These are phyloP conservation scores for Nymphalis c-album DNA, from an alignment of 2,888 invertebrate genomes.

Conservation along the genomic window DNA sequence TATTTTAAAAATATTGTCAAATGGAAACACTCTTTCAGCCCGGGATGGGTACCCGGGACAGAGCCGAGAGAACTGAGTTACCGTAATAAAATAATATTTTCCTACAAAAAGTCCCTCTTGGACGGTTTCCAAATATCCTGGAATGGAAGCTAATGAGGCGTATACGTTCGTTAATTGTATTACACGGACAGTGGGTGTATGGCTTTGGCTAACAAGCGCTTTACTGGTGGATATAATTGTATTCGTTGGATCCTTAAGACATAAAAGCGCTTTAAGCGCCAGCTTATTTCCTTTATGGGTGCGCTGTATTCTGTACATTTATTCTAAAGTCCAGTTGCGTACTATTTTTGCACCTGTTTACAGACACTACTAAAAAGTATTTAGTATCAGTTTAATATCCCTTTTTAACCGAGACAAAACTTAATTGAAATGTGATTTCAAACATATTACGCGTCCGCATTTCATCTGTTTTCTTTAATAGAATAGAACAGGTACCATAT, in stretches of 20 bases:
- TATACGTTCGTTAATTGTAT: conserved; percentile 32
- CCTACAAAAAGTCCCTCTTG: conserved; percentile 36
- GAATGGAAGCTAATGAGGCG: conserved; percentile 31
- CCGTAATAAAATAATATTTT: conserved; percentile 38
- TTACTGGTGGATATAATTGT: conserved; percentile 1
- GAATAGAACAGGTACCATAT: too few species aligned
- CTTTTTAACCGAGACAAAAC: too few species aligned
- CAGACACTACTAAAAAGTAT: too few species aligned
- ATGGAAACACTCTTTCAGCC: conserved; percentile 21
- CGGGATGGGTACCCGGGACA: conserved; percentile 9
- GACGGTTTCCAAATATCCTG: conserved; percentile 39
- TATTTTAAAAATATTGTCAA: not conserved
- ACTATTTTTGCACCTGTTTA: too few species aligned
- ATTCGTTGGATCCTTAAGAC: conserved; percentile 12
- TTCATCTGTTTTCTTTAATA: too few species aligned
- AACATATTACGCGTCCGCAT: too few species aligned
- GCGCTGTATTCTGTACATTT: not conserved
- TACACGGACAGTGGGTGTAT: conserved; percentile 10
- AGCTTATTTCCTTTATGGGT: not conserved
- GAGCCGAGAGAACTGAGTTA: conserved; percentile 11
- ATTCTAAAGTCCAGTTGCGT: not conserved
- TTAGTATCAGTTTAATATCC: too few species aligned
- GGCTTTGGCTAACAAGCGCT: conserved; percentile 20
- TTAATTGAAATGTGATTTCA: too few species aligned
- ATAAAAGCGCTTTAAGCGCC: conserved; percentile 1